Evolutionary conservation across 2,113 vertebrate species (phyloP), one percentile per base, ranked within the genome.

Genomic region (Poeciliopsis retropinna): DNA sequence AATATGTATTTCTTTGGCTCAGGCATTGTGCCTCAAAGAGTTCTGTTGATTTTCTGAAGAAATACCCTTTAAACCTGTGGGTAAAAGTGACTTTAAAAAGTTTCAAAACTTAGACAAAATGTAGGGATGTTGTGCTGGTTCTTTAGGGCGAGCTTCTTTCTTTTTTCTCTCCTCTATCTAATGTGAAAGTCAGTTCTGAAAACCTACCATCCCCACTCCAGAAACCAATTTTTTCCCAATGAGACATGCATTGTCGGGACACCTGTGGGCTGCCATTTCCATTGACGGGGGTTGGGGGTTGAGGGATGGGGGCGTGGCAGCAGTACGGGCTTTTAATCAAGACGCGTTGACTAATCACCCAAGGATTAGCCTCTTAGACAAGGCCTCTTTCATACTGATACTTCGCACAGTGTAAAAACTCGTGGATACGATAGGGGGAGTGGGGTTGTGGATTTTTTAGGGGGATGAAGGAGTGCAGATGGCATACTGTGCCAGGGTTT

Each of bases 321-420:
- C 75, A 64, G 75, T 34, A 82, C 74, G 80, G 85, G 84, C 84
- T 91, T 88, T 90, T 90, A 93, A 91, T 92, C 72, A 71, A 84
- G 85, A 92, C 82, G 81, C 81, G 73, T 87, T 93, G 92, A 94
- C 92, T 93, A 92, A 94, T 94, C 92, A 87, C 80, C 34, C 63
- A 75, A 88, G 91, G 91, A 93, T 94, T 94, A 93, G 86, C 62
- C 76, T 85, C 78, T 80, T 85, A 92, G 84, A 95, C 93, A 93
- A 94, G 91, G 92, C 78, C 81, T 91, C 90, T 93, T 94, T 94
- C 89, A 92, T 94, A 91, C 80, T 88, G 73, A 87, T 87, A 73
- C 76, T 73, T 74, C 67, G 64, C 77, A 65, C 60, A 82, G 79
- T 28, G 72, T 81, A 74, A 84, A 81, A 69, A 78, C 71, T 72